Evolutionary conservation across 2,113 vertebrate genomes (phyloP), one percentile per base, ranked within the genome.

Genomic region (Equus przewalskii): DNA sequence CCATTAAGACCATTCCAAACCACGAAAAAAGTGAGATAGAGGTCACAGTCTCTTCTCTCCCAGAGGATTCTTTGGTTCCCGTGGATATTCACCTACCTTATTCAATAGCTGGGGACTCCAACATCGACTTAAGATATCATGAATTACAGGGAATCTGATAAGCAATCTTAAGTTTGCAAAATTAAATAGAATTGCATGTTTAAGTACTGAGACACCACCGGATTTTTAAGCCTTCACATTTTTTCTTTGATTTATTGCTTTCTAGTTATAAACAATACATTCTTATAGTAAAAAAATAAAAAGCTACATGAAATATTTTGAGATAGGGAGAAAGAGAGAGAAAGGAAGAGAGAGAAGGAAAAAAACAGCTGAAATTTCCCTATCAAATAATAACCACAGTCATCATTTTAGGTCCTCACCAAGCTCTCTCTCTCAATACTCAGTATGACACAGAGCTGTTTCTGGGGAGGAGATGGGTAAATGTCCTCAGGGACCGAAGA

Each of bases 101-200:
- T 78, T 84, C 70, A 36, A 22, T 60, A 78, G 33, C 70, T 95
- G 18, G 56, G 26, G 41, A 69, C 36, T 84, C 30, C 60, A 84
- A 41, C 33, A 56, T 73, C 67, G 28, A 89, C 46, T 82, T 19
- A 91, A 54, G 49, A 69, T 84, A 60, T 44, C 22, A 60, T 69
- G 51, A 84, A 95, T 83, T 83, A n/a, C 15, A 82, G 67, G 56
- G 54, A 82, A 56, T 82, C 82, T 89, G 54, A 73, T 81, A 81
- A 72, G 22, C 75, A 88, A 60, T 33, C 54, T 89, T 73, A 73
- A 54, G 60, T 82, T 89, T 65, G 67, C 12, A 73, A 51, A 44
- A 73, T 65, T 95, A 83, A 46, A 44, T 75, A 83, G 65, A 51
- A 19, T 64, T 72, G 33, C 44, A 24, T 41, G 56, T 89, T 94